These are phyloP conservation scores for Aplysina aerophoba DNA, from an alignment of 37 sponge, comb jelly and placozoan genomes.

Conservation along the genomic window DNA sequence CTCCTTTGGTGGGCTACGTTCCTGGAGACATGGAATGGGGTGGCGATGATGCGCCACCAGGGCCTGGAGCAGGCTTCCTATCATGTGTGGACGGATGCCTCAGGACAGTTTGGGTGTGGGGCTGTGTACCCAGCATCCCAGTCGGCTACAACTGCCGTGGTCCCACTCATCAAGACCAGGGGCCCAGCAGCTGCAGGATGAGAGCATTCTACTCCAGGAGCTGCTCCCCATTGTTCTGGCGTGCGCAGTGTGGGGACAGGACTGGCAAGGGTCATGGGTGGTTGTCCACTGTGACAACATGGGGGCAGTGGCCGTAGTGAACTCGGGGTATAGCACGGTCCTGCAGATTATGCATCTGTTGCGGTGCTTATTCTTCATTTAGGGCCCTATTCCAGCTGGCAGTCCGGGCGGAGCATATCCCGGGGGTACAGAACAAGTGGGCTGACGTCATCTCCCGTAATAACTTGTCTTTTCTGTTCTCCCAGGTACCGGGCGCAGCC, in stretches of 20 bases:
- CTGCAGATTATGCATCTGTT: slow-evolving; percentile 32
- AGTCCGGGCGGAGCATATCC: slow-evolving; percentile 33
- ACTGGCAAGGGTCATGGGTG: not conserved
- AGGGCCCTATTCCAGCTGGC: not conserved
- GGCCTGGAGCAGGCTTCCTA: not conserved
- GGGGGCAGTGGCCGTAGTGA: not conserved
- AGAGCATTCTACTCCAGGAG: not conserved
- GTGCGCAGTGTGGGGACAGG: not conserved
- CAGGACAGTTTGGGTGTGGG: slow-evolving; percentile 46
- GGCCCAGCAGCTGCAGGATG: not conserved
- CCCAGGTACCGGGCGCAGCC: not conserved
- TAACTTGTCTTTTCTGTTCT: slow-evolving; percentile 28
- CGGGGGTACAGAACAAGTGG: slow-evolving; percentile 20
- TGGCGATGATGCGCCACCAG: not conserved
- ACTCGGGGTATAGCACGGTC: slow-evolving; percentile 10
- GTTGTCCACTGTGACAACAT: not conserved
- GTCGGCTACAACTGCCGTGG: slow-evolving; percentile 35
- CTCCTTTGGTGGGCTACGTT: slow-evolving; percentile 41
- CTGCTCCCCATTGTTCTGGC: not conserved
- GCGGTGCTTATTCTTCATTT: not conserved
- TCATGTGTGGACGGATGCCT: slow-evolving; percentile 34
- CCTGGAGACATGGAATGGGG: slow-evolving; percentile 38
- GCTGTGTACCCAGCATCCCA: not conserved
- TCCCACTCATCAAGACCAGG: not conserved
- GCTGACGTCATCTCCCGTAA: slow-evolving; percentile 56